These are phyloP conservation scores for Cyaniris semiargus DNA, from an alignment of 2,888 invertebrate genomes.

Conservation along the genomic window DNA sequence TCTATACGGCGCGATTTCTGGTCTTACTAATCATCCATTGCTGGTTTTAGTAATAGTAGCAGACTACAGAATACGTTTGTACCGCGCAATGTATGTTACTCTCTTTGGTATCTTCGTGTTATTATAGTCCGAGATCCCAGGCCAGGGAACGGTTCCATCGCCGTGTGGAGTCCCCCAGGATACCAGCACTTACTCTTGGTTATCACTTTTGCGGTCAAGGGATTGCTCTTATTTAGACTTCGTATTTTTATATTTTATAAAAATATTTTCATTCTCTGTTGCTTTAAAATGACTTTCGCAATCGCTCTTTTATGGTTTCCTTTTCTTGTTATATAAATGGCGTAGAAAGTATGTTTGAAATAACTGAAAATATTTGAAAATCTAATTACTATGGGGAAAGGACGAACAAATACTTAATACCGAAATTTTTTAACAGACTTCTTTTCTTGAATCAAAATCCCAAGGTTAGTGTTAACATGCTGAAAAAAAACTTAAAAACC, in stretches of 20 bases:
- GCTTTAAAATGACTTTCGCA: not conserved
- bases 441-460: too few relatives aligned
- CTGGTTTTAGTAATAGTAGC: not conserved
- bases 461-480: too few relatives aligned
- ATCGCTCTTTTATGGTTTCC: not conserved
- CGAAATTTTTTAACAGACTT: too few relatives aligned
- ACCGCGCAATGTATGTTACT: not conserved
- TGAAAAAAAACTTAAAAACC: too few relatives aligned
- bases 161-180: conserved; percentile 20
- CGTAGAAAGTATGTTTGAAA: not conserved
- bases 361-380: not conserved
- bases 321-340: not conserved
- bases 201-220: conserved; percentile 33
- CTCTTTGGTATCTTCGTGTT: not conserved
- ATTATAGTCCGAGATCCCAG: not conserved
- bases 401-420: too few relatives aligned
- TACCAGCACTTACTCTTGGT: conserved; percentile 31
- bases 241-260: conserved; percentile 26
- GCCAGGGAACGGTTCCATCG: conserved; percentile 5
- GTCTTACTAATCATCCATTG: not conserved
- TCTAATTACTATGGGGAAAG: too few relatives aligned
- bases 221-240: conserved; percentile 28
- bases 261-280: not conserved
- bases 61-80: not conserved
- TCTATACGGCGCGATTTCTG: not conserved